Evolutionary conservation across 2,888 invertebrate species (phyloP).

Genomic region (Tenodera sinensis): DNA sequence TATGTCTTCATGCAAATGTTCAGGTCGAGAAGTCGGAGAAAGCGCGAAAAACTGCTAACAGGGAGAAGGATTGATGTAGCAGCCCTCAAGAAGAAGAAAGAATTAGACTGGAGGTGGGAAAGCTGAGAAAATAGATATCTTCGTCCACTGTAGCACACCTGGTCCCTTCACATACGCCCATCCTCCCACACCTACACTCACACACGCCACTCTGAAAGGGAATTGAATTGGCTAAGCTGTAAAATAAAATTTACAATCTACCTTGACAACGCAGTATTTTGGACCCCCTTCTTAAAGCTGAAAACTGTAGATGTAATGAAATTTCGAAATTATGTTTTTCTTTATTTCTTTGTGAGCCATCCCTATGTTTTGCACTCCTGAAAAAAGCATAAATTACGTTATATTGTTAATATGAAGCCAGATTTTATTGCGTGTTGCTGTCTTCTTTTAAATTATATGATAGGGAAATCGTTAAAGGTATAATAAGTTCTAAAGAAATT

Average conservation of each 20-base stretch:
- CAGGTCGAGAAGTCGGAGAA: neutral
- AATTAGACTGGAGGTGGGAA: neutral
- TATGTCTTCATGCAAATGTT: neutral
- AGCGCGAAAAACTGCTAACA: neutral
- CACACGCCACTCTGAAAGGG: neutral
- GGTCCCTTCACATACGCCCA: neutral
- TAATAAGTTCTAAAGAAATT: neutral
- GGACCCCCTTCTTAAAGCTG: neutral
- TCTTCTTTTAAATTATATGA: neutral
- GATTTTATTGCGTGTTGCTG: neutral
- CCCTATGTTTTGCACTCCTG: neutral
- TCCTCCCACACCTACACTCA: too few species aligned
- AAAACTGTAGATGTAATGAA: neutral
- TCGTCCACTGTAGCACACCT: neutral
- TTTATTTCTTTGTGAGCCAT: neutral
- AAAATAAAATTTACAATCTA: neutral
- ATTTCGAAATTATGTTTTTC: neutral
- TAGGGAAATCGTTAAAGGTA: neutral
- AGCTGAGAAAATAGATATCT: neutral
- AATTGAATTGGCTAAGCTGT: neutral
- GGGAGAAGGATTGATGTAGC: neutral
- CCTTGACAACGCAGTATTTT: neutral
- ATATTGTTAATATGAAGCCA: neutral
- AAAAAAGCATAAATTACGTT: neutral
- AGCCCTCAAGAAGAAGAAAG: neutral